A percentile compares a stretch with the other conserved stretches of the same genome.
Conservation (phyloP, 2,888 invertebrate genomes). For the Eupeodes luniger region DNA sequence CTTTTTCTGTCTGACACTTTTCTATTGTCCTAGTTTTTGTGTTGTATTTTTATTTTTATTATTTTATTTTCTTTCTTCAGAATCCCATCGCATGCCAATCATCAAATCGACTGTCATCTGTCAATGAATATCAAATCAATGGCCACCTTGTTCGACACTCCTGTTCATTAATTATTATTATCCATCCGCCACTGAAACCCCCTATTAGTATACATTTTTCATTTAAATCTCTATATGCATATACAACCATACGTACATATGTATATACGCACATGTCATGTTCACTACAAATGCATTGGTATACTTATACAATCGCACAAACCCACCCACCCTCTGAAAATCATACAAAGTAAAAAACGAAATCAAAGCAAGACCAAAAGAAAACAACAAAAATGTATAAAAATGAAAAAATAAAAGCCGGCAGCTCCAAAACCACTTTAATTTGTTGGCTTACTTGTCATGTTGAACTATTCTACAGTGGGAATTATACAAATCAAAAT, state of each 20-base stretch:
- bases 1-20: not conserved
- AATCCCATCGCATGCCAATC: constrained; percentile 13
- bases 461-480: constrained; percentile 13
- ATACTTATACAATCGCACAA: not conserved
- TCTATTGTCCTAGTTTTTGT: constrained; percentile 19
- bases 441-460: constrained; percentile 31
- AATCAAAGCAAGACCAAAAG: not conserved
- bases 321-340: constrained; percentile 60
- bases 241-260: too few species aligned
- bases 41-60: not conserved
- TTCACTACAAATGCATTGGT: constrained; percentile 41
- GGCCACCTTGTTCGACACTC: constrained; percentile 54
- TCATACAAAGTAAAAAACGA: constrained; percentile 9
- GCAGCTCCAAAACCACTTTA: constrained; percentile 48
- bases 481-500: not conserved
- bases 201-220: constrained; percentile 70
- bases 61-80: too few species aligned
- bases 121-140: constrained; percentile 70
- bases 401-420: constrained; percentile 53
- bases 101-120: constrained; percentile 38
- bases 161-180: constrained; percentile 60
- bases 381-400: constrained; percentile 12
- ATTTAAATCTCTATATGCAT: constrained; percentile 14
- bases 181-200: constrained; percentile 59
- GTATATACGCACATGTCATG: not conserved